These are phyloP conservation scores for Chrysaora quinquecirrha DNA, from an alignment of 30 jellyfish, hydroid and myxozoan genomes.

Conservation along the genomic window DNA sequence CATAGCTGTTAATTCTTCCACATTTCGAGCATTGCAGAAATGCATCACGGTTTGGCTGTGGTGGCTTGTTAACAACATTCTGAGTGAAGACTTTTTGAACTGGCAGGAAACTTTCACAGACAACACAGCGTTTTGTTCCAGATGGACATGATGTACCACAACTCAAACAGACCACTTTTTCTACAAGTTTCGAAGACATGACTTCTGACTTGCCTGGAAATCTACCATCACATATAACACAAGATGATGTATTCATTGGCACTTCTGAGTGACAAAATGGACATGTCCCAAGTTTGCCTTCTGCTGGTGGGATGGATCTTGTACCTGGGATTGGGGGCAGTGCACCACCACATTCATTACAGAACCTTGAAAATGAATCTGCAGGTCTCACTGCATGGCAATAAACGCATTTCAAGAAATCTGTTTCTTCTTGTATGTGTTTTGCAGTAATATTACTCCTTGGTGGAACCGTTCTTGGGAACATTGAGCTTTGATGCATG, in stretches of 20 bases:
- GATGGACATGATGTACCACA: constrained; percentile 87
- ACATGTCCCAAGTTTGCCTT: constrained; percentile 39
- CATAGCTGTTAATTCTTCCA: constrained; percentile 82
- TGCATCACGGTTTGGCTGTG: constrained; percentile 77
- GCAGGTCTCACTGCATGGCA: constrained; percentile 82
- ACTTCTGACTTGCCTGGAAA: constrained; percentile 35
- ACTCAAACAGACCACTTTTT: constrained; percentile 62
- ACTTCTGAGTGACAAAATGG: constrained; percentile 69
- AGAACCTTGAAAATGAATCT: constrained; percentile 87
- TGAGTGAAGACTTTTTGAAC: constrained; percentile 61
- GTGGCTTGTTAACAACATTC: constrained; percentile 60
- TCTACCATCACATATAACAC: constrained; percentile 70
- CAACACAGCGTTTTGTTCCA: constrained; percentile 76
- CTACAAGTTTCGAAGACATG: constrained; percentile 16
- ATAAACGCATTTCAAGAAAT: constrained; percentile 58
- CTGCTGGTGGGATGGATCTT: constrained; percentile 41
- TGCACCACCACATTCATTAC: constrained; percentile 85
- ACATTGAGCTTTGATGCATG: neutral
- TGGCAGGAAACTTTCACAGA: constrained; percentile 74
- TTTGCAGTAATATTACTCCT: constrained; percentile 55
- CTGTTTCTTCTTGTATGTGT: constrained; percentile 35
- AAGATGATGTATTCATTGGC: constrained; percentile 62
- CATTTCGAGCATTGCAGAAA: constrained; percentile 87
- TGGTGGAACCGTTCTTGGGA: constrained; percentile 72
- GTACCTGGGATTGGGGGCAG: constrained; percentile 83